Base-by-base conservation (phyloP, 2,888 invertebrate genomes). In the Lasioglossum morio region DNA sequence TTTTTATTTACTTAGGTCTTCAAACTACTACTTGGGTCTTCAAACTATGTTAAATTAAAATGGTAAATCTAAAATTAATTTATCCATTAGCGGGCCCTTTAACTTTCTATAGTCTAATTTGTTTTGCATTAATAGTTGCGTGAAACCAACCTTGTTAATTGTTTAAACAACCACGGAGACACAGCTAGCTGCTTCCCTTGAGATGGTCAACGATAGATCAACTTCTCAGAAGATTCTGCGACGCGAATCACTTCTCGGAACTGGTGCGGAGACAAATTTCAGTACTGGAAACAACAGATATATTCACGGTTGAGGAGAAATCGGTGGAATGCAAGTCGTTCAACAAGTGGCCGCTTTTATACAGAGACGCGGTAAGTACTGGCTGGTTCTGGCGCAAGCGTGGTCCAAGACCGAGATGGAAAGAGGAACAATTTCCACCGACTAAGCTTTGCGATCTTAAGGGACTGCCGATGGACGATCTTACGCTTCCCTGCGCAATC, bases 291-390 rank as follows among this genome's bases (percentile, higher is more conserved):
- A 77, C 2, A 81, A 81, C 72, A 83, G 84, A 84, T 88, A 89
- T 89, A 85, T 79, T 87, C 89, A 85, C 87, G 84, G 92, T 91
- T 92, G 92, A 91, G 84, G 87, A 79, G 87, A 85, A 85, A 91
- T 91, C 88, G 92, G 92, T 91, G 92, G 93, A 94, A 92, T 94
- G 94, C 92, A 90, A 91, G 93, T 91, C 88, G 95, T 92, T 94
- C 95, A 95, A 95, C 95, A 95, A 95, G 95, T 95, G 94, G 94
- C 93, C 92, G 93, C 94, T 92, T 94, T 95, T 95, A 95, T 95
- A 95, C 91, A 93, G 92, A 82, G 87, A 86, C 89, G 90, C 89
- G 87, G 88, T 90, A 89, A 78, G 80, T 86, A 85, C 79, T 81
- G 70, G 81, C 73, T 75, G 84, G 83, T 77, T 74, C 79, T 87